Conservation (phyloP, 1,140 invertebrate genomes). For the Ceratina japonica region DNA sequence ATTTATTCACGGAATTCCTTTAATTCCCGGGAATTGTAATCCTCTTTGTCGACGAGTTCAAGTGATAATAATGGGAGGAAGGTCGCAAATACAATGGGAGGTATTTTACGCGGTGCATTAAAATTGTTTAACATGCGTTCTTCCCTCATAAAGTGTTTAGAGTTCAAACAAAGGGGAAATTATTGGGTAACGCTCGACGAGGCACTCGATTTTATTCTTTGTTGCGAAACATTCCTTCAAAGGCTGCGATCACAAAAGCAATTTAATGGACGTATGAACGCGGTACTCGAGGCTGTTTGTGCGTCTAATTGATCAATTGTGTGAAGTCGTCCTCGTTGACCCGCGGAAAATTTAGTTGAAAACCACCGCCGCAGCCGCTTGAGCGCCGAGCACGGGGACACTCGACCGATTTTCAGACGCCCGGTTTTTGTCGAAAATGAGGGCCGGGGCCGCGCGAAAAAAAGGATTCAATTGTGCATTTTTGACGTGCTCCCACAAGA, state of each 20-base stretch:
- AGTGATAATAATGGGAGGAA: too few species aligned
- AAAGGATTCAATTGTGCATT: not conserved
- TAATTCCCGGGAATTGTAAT: too few species aligned
- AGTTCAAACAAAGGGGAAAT: too few species aligned
- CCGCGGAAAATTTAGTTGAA: not conserved
- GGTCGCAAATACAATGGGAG: too few species aligned
- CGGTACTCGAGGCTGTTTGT: not conserved
- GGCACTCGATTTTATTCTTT: not conserved
- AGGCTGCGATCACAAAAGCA: not conserved
- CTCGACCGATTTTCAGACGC: constrained; percentile 1
- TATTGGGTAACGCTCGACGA: too few species aligned
- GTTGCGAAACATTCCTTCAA: not conserved
- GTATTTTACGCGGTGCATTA: too few species aligned
- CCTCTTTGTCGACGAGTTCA: too few species aligned
- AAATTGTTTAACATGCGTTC: too few species aligned
- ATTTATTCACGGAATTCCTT: too few species aligned
- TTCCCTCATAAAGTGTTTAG: too few species aligned
- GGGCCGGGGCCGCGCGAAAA: not conserved
- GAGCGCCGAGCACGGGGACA: not conserved
- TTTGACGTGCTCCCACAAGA: not conserved
- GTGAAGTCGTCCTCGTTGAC: too few species aligned
- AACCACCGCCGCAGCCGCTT: not conserved
- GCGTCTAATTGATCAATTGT: constrained; percentile 2
- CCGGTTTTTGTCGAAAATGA: not conserved
- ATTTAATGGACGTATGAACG: not conserved